These are phyloP conservation scores for Botia kubotai DNA, from an alignment of 2,797 vertebrate genomes.

Conservation along the genomic window DNA sequence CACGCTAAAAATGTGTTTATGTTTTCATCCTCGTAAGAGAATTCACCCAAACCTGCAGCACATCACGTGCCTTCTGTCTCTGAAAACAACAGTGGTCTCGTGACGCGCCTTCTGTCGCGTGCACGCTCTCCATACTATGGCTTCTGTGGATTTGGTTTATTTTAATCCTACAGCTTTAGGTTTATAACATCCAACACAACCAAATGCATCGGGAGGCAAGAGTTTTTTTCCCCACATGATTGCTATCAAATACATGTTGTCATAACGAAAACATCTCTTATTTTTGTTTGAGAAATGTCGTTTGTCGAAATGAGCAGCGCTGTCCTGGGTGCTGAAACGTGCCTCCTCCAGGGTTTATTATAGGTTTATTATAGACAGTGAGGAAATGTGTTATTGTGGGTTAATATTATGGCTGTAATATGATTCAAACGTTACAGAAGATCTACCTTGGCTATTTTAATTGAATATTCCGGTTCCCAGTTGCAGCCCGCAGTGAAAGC, in stretches of 20 bases:
- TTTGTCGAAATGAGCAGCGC: neutral
- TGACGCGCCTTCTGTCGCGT: slow-evolving; percentile 1
- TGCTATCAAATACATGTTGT: neutral
- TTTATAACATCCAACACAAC: neutral
- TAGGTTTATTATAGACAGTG: neutral
- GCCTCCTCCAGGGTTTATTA: too few species aligned
- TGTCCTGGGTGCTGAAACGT: slow-evolving; percentile 49
- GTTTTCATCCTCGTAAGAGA: neutral
- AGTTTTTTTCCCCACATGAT: neutral
- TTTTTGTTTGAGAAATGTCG: neutral
- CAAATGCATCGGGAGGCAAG: neutral
- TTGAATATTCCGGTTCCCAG: slow-evolving; percentile 48
- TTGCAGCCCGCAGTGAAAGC: slow-evolving; percentile 44
- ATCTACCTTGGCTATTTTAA: slow-evolving; percentile 23
- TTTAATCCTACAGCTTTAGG: neutral
- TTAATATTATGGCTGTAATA: neutral
- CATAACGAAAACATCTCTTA: neutral
- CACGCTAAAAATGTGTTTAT: neutral
- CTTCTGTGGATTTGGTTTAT: slow-evolving; percentile 1
- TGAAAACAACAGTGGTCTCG: neutral
- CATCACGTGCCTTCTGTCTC: slow-evolving; percentile 12
- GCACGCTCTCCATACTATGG: neutral
- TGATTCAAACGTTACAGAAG: neutral
- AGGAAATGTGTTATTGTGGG: neutral
- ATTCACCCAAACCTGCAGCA: neutral